Conservation (phyloP, 2,113 vertebrate species). For the Cheilinus undulatus region DNA sequence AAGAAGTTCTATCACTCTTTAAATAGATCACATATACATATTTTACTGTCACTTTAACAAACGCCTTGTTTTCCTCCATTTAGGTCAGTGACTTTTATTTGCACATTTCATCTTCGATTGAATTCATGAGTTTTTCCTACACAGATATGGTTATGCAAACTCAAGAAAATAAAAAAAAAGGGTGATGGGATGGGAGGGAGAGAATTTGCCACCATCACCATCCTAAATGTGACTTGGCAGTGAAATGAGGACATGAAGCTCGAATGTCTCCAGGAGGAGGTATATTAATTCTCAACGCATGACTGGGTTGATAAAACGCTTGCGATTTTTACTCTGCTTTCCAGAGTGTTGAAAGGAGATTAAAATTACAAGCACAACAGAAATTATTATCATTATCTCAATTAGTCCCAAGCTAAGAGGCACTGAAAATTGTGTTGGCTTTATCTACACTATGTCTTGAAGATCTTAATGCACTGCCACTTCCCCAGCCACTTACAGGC, state of each 20-base stretch:
- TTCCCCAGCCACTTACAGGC: constrained; percentile 71
- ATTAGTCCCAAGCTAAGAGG: constrained; percentile 66
- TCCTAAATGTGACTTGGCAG: constrained; percentile 21
- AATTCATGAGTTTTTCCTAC: background rate
- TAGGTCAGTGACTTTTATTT: constrained; percentile 7
- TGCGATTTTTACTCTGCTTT: constrained; percentile 11
- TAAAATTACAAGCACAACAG: constrained; percentile 58
- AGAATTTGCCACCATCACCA: constrained; percentile 7
- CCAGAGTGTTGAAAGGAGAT: constrained; percentile 21
- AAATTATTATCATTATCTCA: constrained; percentile 66
- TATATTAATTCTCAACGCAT: constrained; percentile 39
- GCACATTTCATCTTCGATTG: constrained; percentile 5
- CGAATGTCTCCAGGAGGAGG: constrained; percentile 32
- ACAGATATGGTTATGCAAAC: constrained; percentile 1
- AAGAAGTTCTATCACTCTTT: constrained; percentile 36
- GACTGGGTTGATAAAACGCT: constrained; percentile 42
- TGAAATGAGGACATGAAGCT: constrained; percentile 41
- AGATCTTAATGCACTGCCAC: constrained; percentile 72
- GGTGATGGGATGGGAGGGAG: constrained; percentile 1
- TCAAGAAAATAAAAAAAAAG: constrained; percentile 6
- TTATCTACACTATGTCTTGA: constrained; percentile 64
- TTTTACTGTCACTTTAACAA: constrained; percentile 7
- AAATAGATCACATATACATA: constrained; percentile 9
- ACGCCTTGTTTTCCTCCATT: constrained; percentile 1
- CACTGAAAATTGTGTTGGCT: constrained; percentile 55